A percentile compares a stretch with the other conserved stretches of the same genome.
These are phyloP conservation scores for Sebastes steindachneri DNA, from an alignment of 2,797 vertebrate species.

Conservation along the genomic window DNA sequence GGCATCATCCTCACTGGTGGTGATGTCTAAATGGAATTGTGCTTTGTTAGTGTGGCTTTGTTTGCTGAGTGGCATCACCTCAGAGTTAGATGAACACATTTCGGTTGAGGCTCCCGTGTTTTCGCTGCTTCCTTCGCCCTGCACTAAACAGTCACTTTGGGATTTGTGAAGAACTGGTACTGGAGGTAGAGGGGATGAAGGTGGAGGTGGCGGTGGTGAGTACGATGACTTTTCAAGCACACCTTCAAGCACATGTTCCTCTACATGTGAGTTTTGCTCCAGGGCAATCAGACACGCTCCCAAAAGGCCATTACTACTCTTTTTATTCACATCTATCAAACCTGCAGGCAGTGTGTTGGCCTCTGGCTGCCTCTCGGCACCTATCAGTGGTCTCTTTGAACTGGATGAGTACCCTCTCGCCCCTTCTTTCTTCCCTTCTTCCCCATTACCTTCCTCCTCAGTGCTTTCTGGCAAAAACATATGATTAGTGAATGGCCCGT, in stretches of 20 bases:
- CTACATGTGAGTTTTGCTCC: slow-evolving; percentile 24
- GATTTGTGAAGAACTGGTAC: slow-evolving; percentile 27
- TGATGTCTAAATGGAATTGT: slow-evolving; percentile 20
- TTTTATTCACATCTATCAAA: slow-evolving; percentile 33
- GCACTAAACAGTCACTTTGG: slow-evolving; percentile 17
- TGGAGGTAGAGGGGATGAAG: slow-evolving; percentile 61
- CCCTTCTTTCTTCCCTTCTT: slow-evolving; percentile 22
- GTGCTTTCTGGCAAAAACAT: slow-evolving; percentile 60
- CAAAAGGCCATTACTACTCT: slow-evolving; percentile 17
- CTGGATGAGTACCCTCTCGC: slow-evolving; percentile 8
- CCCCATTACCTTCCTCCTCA: slow-evolving; percentile 11
- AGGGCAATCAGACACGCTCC: not conserved
- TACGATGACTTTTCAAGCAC: slow-evolving; percentile 35
- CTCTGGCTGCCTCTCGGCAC: slow-evolving; percentile 14
- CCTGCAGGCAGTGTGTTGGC: not conserved
- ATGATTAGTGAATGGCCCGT: slow-evolving; percentile 42
- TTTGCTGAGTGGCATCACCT: slow-evolving; percentile 11
- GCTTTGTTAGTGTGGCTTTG: slow-evolving; percentile 8
- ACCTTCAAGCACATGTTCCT: slow-evolving; percentile 21
- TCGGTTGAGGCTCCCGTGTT: slow-evolving; percentile 8
- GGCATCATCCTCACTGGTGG: slow-evolving; percentile 34
- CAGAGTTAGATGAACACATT: slow-evolving; percentile 25
- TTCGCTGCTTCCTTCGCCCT: not conserved
- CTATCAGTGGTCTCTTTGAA: slow-evolving; percentile 26
- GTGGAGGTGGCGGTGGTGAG: slow-evolving; percentile 67